Evolutionary conservation across 1,140 invertebrate species (phyloP).

Genomic region (Psilanteris sp.): DNA sequence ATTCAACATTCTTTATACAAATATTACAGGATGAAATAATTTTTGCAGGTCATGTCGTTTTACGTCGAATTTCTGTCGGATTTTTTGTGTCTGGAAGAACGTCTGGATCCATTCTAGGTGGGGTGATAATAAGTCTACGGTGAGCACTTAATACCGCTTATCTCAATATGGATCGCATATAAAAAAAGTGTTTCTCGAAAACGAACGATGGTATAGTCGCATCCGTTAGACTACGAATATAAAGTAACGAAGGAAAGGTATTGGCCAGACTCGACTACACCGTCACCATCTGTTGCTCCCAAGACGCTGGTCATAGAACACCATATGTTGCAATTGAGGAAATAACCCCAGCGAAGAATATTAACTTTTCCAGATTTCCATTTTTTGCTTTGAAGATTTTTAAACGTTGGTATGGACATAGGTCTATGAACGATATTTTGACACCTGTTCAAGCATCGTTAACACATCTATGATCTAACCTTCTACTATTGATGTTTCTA

Average conservation of each 20-base stretch:
- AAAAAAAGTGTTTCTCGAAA: conserved; percentile 55
- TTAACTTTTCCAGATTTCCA: conserved; percentile 39
- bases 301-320: conserved; percentile 64
- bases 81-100: conserved; percentile 20
- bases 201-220: conserved; percentile 53
- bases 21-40: too few species aligned
- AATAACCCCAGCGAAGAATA: conserved; percentile 58
- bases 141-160: conserved; percentile 26
- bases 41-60: too few species aligned
- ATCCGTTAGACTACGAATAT: conserved; percentile 61
- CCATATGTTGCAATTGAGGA: conserved; percentile 52
- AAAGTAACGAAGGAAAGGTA: conserved; percentile 51
- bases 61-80: neutral
- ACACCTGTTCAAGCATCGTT: too few species aligned
- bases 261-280: conserved; percentile 56
- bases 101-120: conserved; percentile 18
- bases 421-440: too few species aligned
- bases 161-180: conserved; percentile 55
- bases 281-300: conserved; percentile 59
- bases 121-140: conserved; percentile 23
- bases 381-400: too few species aligned
- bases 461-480: too few species aligned
- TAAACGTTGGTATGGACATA: too few species aligned
- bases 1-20: too few species aligned
- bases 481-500: too few species aligned